Percentiles rank a stretch among this genome's conserved stretches.
phyloP scores from a whole-genome alignment of 2,797 vertebrate genomes.

The Myotis planiceps region DNA sequence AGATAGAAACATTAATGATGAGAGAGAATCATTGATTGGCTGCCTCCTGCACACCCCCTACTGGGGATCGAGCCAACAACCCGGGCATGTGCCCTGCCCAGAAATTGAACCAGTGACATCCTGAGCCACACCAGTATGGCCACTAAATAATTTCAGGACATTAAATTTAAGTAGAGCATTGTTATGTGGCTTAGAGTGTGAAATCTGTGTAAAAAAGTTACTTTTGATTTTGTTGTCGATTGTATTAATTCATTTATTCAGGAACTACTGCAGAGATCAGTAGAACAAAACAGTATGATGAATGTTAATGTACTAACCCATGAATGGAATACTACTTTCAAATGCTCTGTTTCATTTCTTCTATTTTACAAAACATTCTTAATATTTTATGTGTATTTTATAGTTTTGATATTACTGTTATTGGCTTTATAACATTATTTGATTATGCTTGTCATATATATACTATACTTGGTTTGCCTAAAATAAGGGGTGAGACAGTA shows the following conservation, averaged over 20 bases:
- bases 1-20: too few species aligned
- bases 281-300: conserved; percentile 2
- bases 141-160: neutral
- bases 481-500: neutral
- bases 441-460: neutral
- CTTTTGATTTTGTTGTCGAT: neutral
- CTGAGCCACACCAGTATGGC: too few species aligned
- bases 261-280: neutral
- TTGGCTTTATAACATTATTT: neutral
- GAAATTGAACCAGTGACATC: too few species aligned
- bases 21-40: too few species aligned
- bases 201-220: neutral
- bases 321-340: conserved; percentile 3
- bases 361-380: neutral
- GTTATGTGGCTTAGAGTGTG: neutral
- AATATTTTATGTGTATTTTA: neutral
- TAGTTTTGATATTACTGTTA: conserved; percentile 4
- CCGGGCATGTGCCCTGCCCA: too few species aligned
- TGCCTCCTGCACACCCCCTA: too few species aligned
- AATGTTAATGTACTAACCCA: neutral
- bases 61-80: too few species aligned
- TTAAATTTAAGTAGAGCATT: conserved; percentile 9
- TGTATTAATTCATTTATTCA: conserved; percentile 14
- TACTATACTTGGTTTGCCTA: neutral
- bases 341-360: neutral